Conservation (phyloP, 2,888 invertebrate genomes). For the Pilophorus perplexus region DNA sequence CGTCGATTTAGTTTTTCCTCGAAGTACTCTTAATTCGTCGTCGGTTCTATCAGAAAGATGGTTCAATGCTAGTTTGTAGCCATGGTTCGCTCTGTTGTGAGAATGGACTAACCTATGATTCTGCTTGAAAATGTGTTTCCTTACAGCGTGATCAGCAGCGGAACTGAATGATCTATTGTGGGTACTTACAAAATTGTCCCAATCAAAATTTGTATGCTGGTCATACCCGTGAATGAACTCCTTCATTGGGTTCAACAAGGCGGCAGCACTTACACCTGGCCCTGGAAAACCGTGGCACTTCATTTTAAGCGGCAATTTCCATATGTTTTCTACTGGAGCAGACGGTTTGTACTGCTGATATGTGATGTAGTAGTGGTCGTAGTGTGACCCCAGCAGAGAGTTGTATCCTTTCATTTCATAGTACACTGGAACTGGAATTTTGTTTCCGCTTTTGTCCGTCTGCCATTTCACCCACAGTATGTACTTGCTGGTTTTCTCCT, state of each 20-base stretch:
- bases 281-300: conserved; percentile 82
- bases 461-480: conserved; percentile 80
- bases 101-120: conserved; percentile 69
- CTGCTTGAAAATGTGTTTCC: conserved; percentile 30
- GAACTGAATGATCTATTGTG: conserved; percentile 67
- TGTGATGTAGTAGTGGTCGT: conserved; percentile 87
- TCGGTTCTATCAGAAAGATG: conserved; percentile 82
- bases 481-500: conserved; percentile 82
- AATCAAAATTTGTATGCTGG: conserved; percentile 70
- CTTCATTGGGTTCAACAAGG: conserved; percentile 89
- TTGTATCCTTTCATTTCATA: conserved; percentile 96
- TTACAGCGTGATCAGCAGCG: conserved; percentile 51
- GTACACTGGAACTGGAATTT: conserved; percentile 66
- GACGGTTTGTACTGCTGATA: conserved; percentile 66
- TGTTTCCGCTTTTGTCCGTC: conserved; percentile 52
- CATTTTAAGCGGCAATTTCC: conserved; percentile 54
- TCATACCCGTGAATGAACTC: conserved; percentile 77
- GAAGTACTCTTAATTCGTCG: conserved; percentile 69
- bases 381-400: conserved; percentile 88
- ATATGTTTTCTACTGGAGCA: conserved; percentile 66
- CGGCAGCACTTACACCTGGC: conserved; percentile 68
- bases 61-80: conserved; percentile 76
- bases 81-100: conserved; percentile 70
- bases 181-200: conserved; percentile 68
- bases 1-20: conserved; percentile 64